Percentiles rank a stretch among this genome's conserved stretches.
These are phyloP conservation scores for Phataginus tetradactyla DNA, from an alignment of 2,797 vertebrate species.

Conservation along the genomic window DNA sequence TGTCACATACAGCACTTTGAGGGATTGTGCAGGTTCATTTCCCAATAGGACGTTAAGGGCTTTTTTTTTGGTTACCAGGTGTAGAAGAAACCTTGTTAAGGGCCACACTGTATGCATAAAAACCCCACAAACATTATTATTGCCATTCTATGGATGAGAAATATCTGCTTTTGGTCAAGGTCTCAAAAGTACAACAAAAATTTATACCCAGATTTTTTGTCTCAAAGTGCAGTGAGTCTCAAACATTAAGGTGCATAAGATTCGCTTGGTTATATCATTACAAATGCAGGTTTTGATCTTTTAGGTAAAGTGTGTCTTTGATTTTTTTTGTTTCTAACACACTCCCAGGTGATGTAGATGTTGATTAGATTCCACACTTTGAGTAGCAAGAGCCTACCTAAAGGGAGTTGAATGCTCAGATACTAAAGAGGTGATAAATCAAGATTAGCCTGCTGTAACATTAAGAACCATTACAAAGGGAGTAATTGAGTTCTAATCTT, in stretches of 20 bases:
- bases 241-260: not conserved
- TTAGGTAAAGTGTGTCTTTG: not conserved
- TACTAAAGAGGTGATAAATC: not conserved
- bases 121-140: not conserved
- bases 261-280: not conserved
- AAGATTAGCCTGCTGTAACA: not conserved
- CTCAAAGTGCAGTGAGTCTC: not conserved
- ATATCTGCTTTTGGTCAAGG: not conserved
- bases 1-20: not conserved
- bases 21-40: not conserved
- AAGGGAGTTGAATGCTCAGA: not conserved
- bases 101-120: not conserved
- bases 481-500: not conserved
- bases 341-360: not conserved
- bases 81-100: not conserved
- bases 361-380: not conserved
- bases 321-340: not conserved
- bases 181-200: not conserved
- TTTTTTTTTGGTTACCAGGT: not conserved
- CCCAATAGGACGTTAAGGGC: not conserved
- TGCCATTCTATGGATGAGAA: not conserved
- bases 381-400: not conserved
- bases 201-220: not conserved
- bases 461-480: not conserved
- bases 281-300: not conserved